Conservation (phyloP, 2,888 invertebrate genomes). For the Scaptomyza polygonia region DNA sequence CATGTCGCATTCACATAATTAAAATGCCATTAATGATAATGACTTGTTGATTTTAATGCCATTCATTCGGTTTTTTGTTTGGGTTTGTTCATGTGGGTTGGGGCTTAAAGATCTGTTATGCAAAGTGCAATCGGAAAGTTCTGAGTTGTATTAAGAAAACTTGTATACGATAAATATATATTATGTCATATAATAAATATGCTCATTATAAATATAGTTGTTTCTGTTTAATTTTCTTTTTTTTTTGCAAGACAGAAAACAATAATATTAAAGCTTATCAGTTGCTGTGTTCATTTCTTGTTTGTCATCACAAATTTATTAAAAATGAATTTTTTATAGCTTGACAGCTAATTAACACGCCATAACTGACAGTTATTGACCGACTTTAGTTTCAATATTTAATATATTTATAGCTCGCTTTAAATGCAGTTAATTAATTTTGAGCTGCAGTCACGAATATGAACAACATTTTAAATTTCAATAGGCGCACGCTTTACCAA, state of each 20-base stretch:
- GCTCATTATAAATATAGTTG: neutral
- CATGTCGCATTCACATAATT: constrained; percentile 53
- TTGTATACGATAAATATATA: neutral
- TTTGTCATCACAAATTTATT: neutral
- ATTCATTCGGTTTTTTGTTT: neutral
- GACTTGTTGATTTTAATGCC: constrained; percentile 46
- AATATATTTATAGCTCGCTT: constrained; percentile 2
- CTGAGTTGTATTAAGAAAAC: neutral
- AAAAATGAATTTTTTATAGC: constrained; percentile 17
- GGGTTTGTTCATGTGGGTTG: constrained; percentile 7
- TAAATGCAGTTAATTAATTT: constrained; percentile 9
- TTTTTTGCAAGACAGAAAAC: too few relatives aligned
- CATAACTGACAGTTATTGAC: neutral
- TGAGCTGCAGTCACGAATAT: constrained; percentile 5
- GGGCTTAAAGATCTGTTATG: constrained; percentile 21
- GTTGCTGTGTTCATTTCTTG: neutral
- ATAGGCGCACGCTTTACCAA: constrained; percentile 16
- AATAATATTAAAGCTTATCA: constrained; percentile 21
- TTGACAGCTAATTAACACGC: constrained; percentile 35
- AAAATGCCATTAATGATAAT: constrained; percentile 63
- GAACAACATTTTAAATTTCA: neutral
- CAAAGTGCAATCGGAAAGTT: constrained; percentile 2
- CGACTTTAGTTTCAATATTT: constrained; percentile 7
- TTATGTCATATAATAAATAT: too few relatives aligned
- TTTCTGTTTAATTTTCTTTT: neutral